Evolutionary conservation across 2,888 invertebrate species (phyloP).

Genomic region (Hanleya hanleyi): DNA sequence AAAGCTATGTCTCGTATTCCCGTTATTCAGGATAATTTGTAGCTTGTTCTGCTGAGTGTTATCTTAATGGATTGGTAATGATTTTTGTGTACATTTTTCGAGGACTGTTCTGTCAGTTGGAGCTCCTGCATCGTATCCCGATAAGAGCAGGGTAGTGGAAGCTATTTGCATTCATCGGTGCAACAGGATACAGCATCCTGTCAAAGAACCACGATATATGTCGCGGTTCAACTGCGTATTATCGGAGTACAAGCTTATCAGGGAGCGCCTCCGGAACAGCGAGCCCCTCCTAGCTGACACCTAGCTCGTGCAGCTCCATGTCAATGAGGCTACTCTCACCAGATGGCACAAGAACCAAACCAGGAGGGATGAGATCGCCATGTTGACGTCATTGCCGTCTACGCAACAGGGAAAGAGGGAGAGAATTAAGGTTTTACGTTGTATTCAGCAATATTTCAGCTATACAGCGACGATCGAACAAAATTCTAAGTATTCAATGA

Average conservation of each 20-base stretch:
- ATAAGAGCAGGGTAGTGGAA: background rate
- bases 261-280: background rate
- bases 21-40: too few relatives aligned
- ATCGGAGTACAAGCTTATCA: background rate
- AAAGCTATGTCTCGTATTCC: too few relatives aligned
- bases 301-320: background rate
- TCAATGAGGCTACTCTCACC: background rate
- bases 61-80: too few relatives aligned
- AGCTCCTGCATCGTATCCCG: background rate
- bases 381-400: background rate
- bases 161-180: background rate
- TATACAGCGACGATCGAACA: too few relatives aligned
- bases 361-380: background rate
- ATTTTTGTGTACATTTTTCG: too few relatives aligned
- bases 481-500: too few relatives aligned
- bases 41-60: too few relatives aligned
- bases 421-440: too few relatives aligned
- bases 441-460: too few relatives aligned
- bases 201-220: background rate
- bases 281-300: background rate
- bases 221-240: background rate
- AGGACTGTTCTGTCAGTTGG: background rate
- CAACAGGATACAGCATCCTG: background rate
- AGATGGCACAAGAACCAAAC: background rate
- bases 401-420: too few relatives aligned